These are phyloP conservation scores for Coptotermes formosanus DNA, from an alignment of 1,140 invertebrate genomes.

Conservation along the genomic window DNA sequence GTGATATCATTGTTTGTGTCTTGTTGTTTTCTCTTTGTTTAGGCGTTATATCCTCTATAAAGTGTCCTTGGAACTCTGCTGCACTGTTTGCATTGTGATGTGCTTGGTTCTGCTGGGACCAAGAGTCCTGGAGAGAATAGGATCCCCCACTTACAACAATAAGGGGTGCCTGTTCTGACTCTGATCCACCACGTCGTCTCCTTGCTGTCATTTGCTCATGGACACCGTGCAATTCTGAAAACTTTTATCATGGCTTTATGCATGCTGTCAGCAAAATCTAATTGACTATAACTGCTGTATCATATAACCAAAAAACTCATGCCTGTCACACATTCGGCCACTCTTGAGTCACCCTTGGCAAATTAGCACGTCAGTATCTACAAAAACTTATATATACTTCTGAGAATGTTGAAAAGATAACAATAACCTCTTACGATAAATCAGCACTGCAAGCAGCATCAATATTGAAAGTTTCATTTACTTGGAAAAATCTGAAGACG, in stretches of 20 bases:
- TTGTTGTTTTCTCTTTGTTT: neutral
- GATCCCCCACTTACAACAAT: conserved; percentile 33
- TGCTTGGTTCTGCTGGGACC: conserved; percentile 34
- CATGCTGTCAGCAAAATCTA: neutral
- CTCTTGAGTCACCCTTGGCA: no score
- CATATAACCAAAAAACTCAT: neutral
- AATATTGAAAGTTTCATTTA: neutral
- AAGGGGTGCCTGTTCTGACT: conserved; percentile 48
- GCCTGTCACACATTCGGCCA: no score
- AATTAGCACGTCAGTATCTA: no score
- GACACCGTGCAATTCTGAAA: conserved; percentile 16
- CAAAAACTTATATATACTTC: no score
- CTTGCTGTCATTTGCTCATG: conserved; percentile 58
- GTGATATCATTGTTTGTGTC: conserved; percentile 71
- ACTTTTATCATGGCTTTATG: neutral
- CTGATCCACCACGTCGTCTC: conserved; percentile 57
- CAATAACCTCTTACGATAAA: neutral
- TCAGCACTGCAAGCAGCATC: neutral
- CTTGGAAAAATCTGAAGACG: neutral
- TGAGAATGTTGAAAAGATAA: neutral
- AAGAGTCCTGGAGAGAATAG: conserved; percentile 30
- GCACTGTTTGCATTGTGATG: conserved; percentile 37
- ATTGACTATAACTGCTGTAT: neutral
- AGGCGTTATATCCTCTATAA: neutral
- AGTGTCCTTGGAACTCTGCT: conserved; percentile 32